These are phyloP conservation scores for Micromussa lordhowensis DNA, from an alignment of 92 coral and sea anemone species.

Conservation along the genomic window DNA sequence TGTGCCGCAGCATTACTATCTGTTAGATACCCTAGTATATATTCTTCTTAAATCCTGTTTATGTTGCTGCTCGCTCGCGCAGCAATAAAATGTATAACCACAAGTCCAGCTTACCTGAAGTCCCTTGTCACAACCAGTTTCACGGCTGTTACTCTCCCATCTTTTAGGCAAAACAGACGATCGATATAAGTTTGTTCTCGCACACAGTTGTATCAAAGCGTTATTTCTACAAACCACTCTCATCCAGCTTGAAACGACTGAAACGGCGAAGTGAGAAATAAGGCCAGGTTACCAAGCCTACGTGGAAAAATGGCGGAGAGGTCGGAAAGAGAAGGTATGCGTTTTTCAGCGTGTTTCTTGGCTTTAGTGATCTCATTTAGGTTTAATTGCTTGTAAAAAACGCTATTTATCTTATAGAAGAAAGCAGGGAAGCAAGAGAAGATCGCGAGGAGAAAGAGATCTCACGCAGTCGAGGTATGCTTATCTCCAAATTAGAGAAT, in stretches of 20 bases:
- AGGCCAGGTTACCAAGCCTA: background rate
- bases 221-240: slow-evolving; percentile 20
- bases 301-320: slow-evolving; percentile 23
- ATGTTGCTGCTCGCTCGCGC: no score
- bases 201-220: background rate
- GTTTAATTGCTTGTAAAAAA: background rate
- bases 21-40: no score
- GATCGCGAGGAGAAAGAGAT: slow-evolving; percentile 2
- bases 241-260: slow-evolving; percentile 1
- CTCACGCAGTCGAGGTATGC: slow-evolving; percentile 33
- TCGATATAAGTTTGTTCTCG: background rate
- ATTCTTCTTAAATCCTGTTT: no score
- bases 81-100: no score
- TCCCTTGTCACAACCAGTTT: slow-evolving; percentile 4
- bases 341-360: background rate
- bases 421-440: background rate
- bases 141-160: slow-evolving; percentile 24
- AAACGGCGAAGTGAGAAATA: background rate
- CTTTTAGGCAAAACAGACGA: background rate
- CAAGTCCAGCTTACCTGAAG: background rate
- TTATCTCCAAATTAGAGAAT: background rate
- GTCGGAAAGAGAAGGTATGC: background rate
- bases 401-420: background rate
- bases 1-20: no score
- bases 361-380: background rate